Conservation (phyloP, 1,140 invertebrate genomes). For the Oedothorax gibbosus region DNA sequence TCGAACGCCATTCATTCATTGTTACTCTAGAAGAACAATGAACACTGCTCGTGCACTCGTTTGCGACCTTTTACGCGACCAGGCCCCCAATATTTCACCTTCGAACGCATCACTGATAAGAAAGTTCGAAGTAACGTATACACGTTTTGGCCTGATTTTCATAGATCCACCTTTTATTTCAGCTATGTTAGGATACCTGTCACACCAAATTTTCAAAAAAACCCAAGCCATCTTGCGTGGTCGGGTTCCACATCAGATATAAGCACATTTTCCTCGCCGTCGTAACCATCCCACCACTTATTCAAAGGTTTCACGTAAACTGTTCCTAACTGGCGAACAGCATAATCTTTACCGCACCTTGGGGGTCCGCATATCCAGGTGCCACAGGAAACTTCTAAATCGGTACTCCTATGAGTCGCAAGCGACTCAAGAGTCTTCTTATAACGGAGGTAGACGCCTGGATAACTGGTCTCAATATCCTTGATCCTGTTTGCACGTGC, state of each 20-base stretch:
- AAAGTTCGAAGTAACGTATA: conserved; percentile 26
- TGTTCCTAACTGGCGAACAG: background rate
- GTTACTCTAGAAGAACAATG: no score
- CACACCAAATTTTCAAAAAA: conserved; percentile 27
- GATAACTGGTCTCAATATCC: background rate
- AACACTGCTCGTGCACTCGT: no score
- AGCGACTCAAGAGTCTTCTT: background rate
- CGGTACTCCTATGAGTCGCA: background rate
- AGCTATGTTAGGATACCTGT: conserved; percentile 13
- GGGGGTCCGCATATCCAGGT: conserved; percentile 12
- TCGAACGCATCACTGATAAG: background rate
- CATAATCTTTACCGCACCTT: conserved; percentile 17
- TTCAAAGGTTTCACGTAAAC: conserved; percentile 2
- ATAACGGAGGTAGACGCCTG: conserved; percentile 14
- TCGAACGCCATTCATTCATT: no score
- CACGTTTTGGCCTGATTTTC: background rate
- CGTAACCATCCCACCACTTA: conserved; percentile 41
- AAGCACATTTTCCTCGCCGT: background rate
- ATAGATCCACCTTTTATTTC: conserved; percentile 21
- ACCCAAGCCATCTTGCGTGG: conserved; percentile 13
- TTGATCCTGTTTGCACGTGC: background rate
- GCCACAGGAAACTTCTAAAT: background rate
- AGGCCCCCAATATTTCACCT: background rate
- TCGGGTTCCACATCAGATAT: conserved; percentile 12
- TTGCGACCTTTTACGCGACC: no score